Evolutionary conservation across 30 jellyfish, hydroid and myxozoan genomes (phyloP).

Genomic region (Hydractinia symbiolongicarpus): DNA sequence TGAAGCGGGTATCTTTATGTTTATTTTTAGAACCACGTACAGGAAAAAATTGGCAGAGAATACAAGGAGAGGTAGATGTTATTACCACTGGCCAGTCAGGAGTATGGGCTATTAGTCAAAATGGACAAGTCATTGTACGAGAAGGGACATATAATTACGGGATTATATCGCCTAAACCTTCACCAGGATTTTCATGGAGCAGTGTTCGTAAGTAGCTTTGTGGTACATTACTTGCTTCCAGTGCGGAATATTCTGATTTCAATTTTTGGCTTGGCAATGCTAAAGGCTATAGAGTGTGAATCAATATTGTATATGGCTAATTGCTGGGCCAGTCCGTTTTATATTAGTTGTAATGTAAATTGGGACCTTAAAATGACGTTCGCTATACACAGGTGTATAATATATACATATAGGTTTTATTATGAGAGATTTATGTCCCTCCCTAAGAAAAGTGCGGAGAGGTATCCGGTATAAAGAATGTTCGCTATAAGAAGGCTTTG

Average conservation of each 20-base stretch:
- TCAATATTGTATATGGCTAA: too few species aligned
- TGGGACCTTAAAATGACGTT: not conserved
- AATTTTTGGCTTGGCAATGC: too few species aligned
- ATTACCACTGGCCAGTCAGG: conserved; percentile 12
- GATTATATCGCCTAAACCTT: not conserved
- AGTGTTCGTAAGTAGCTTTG: not conserved
- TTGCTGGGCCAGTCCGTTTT: not conserved
- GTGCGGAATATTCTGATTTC: too few species aligned
- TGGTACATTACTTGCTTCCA: too few species aligned
- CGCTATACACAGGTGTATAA: too few species aligned
- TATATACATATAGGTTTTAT: too few species aligned
- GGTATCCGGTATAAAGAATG: too few species aligned
- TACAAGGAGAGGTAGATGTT: not conserved
- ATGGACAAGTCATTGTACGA: not conserved
- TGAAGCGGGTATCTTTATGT: too few species aligned
- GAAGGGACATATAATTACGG: conserved; percentile 2
- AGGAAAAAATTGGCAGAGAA: not conserved
- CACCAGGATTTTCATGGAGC: not conserved
- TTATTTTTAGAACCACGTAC: conserved; percentile 1
- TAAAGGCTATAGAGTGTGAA: too few species aligned
- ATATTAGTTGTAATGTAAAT: not conserved
- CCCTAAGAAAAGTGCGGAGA: too few species aligned
- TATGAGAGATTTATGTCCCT: too few species aligned
- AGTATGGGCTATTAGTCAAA: not conserved
- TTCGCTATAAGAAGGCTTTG: too few species aligned